phyloP scores from a whole-genome alignment of 2,888 invertebrate species.

The Archaeoteleia sp. region DNA sequence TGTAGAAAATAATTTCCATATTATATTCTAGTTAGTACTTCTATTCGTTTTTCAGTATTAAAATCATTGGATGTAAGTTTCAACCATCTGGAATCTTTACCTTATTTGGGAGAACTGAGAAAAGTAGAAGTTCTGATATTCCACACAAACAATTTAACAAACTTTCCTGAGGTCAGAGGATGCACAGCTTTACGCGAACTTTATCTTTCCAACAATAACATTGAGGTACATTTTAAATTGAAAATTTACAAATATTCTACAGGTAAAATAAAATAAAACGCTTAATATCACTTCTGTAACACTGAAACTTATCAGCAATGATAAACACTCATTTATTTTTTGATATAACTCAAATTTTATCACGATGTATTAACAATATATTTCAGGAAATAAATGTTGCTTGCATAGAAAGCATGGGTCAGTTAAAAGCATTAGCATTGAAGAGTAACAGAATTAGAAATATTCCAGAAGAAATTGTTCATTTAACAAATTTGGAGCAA shows the following conservation, averaged over 20 bases:
- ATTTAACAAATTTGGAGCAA: constrained; percentile 85
- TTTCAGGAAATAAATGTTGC: constrained; percentile 82
- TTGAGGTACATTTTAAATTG: constrained; percentile 77
- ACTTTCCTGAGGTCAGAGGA: constrained; percentile 85
- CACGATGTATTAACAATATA: constrained; percentile 17
- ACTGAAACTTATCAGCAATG: no score
- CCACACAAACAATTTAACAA: constrained; percentile 87
- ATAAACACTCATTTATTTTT: no score
- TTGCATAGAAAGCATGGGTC: constrained; percentile 83
- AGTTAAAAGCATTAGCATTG: constrained; percentile 85
- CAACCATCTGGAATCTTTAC: constrained; percentile 81
- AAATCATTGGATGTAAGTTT: constrained; percentile 84
- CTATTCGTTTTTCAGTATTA: constrained; percentile 76
- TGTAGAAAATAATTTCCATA: no score
- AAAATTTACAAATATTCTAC: background rate
- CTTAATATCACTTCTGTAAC: no score
- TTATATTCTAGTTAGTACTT: no score
- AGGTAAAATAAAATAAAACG: background rate
- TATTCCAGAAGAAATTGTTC: constrained; percentile 86
- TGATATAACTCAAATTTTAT: constrained; percentile 11
- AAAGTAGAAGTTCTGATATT: constrained; percentile 86
- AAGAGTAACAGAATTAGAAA: constrained; percentile 87
- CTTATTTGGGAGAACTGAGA: constrained; percentile 83
- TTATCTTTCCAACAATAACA: constrained; percentile 88
- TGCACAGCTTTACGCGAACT: constrained; percentile 87